Conservation (phyloP, 2,888 invertebrate species). For the Anticlea derivata region DNA sequence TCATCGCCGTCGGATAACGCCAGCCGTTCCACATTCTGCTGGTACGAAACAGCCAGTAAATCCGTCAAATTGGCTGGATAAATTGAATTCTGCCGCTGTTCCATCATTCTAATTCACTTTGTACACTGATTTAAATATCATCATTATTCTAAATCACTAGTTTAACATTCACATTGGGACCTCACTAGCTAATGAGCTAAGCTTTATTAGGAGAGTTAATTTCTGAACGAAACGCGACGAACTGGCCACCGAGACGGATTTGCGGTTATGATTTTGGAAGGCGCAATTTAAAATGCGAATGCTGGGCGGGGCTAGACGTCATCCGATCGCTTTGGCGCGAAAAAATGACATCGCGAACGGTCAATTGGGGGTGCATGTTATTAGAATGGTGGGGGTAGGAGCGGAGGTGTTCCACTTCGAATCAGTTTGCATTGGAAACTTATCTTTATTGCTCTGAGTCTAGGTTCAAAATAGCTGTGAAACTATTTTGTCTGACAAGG, state of each 20-base stretch:
- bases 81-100: slow-evolving; percentile 59
- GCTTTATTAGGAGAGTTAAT: slow-evolving; percentile 34
- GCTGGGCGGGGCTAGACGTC: slow-evolving; percentile 66
- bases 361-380: slow-evolving; percentile 72
- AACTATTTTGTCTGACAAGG: too few species aligned
- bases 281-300: slow-evolving; percentile 61
- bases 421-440: neutral
- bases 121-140: slow-evolving; percentile 29
- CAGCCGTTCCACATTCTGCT: slow-evolving; percentile 63
- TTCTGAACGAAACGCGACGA: slow-evolving; percentile 48
- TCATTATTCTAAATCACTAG: neutral
- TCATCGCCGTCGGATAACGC: slow-evolving; percentile 53
- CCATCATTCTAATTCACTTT: slow-evolving; percentile 63
- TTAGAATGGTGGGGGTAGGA: slow-evolving; percentile 38
- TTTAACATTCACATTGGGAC: neutral
- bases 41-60: slow-evolving; percentile 64
- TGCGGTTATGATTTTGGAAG: slow-evolving; percentile 72
- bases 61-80: slow-evolving; percentile 70
- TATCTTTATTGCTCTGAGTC: neutral
- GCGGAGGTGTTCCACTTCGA: neutral
- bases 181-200: slow-evolving; percentile 24
- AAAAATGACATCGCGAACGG: slow-evolving; percentile 78
- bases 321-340: slow-evolving; percentile 68
- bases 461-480: neutral
- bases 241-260: slow-evolving; percentile 53